Conservation (phyloP, 2,888 invertebrate species). For the Leptopilina drosophilae region DNA sequence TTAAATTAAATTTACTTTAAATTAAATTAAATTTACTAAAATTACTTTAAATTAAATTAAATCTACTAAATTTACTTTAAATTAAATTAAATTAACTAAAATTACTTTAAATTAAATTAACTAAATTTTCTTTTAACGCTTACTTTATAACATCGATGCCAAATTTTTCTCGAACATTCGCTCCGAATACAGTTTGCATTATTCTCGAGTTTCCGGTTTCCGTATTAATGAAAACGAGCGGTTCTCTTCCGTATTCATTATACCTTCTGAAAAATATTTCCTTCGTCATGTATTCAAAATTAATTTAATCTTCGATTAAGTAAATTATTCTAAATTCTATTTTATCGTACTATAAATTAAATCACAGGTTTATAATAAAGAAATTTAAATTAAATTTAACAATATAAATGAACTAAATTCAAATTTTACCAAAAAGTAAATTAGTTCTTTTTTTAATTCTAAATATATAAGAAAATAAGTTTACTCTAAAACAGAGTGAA, state of each 20-base stretch:
- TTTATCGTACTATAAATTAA: neutral
- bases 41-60: too few relatives aligned
- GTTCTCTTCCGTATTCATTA: conserved; percentile 81
- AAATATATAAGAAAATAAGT: conserved; percentile 43
- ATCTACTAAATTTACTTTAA: too few relatives aligned
- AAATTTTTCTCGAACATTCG: conserved; percentile 81
- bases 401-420: too few relatives aligned
- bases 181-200: conserved; percentile 81
- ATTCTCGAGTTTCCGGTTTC: conserved; percentile 80
- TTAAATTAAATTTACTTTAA: too few relatives aligned
- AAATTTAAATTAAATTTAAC: too few relatives aligned
- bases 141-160: conserved; percentile 84
- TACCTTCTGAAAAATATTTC: conserved; percentile 79
- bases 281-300: conserved; percentile 8
- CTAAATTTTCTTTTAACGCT: conserved; percentile 61
- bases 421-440: too few relatives aligned
- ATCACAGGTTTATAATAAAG: too few relatives aligned
- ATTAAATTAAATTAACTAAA: too few relatives aligned
- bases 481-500: conserved; percentile 83
- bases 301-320: conserved; percentile 30
- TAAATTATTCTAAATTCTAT: neutral
- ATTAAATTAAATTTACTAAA: too few relatives aligned
- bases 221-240: conserved; percentile 86
- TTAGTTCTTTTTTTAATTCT: too few relatives aligned
- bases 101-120: neutral